Base-by-base conservation (phyloP, 2,113 vertebrate genomes). In the Paratilapia polleni region DNA sequence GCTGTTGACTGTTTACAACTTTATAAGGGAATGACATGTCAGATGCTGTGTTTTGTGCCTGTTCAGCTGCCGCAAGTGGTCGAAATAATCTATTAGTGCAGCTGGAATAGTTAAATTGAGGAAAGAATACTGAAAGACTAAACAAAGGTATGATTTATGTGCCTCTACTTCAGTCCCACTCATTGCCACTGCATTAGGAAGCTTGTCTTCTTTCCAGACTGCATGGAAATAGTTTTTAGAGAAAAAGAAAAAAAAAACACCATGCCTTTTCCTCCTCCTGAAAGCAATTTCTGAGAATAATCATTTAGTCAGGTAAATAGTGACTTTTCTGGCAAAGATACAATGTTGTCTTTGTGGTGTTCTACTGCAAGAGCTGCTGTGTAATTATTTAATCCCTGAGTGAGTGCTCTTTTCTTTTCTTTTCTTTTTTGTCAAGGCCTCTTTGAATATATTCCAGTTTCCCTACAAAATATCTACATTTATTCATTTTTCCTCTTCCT, bases 371-470 rank as follows among this genome's bases (percentile, higher is more conserved):
- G 86, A 85, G 78, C 74, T 82, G 54, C 76, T 60, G 62, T 31
- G 57, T 91, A 89, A 93, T 94, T 93, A 93, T 90, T 94, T 89
- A 93, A 95, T 93, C 88, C 79, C 43, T 22, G 56, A 4, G 34
- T 76, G 86, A 83, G 56, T 12, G 3, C 49, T 83, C 49, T 63
- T 60, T 43, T 47, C 19, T 89, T 64, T 66, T 89, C 12, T 31
- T n/a, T n/a, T n/a, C n/a, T n/a, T n/a, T n/a, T n/a, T n/a, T n/a
- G n/a, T n/a, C n/a, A n/a, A n/a, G n/a, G 31, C 64, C 77, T 82
- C 57, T 76, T 83, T 80, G 81, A 86, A 91, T 91, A 91, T 88
- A 89, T 83, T 88, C 68, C 43, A 43, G 31, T 61, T 64, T 85
- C 77, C 80, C 26, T 56, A 56, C 61, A 59, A 34, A 78, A 22